Evolutionary conservation across 92 coral and sea anemone genomes (phyloP).

Genomic region (Bergia puertoricense): DNA sequence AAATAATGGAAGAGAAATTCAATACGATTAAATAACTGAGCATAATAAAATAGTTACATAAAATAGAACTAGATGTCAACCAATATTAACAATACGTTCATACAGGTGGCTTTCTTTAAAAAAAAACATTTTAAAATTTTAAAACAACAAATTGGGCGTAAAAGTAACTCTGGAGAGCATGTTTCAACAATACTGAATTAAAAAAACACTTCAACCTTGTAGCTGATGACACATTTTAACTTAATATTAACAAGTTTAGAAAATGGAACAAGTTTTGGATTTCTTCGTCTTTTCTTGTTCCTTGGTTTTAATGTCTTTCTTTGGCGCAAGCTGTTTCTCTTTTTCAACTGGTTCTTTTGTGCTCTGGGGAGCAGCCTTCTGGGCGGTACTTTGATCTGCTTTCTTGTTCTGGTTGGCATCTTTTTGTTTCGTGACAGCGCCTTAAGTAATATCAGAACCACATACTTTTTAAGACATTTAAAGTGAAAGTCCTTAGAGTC

Average conservation of each 20-base stretch:
- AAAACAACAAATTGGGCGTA: background rate
- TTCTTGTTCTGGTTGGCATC: background rate
- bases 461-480: background rate
- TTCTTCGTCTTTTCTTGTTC: conserved; percentile 27
- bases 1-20: too few species aligned
- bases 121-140: too few species aligned
- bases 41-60: background rate
- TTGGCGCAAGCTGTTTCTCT: conserved; percentile 3
- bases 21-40: background rate
- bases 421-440: background rate
- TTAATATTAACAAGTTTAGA: background rate
- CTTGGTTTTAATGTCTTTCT: background rate
- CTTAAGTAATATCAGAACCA: background rate
- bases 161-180: background rate
- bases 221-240: background rate
- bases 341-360: background rate
- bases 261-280: conserved; percentile 34
- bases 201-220: background rate
- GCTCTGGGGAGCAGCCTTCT: background rate
- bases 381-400: background rate
- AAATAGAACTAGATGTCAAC: background rate
- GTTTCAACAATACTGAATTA: background rate
- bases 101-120: background rate
- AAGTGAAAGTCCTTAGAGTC: background rate
- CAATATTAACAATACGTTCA: background rate